A percentile compares a stretch with the other conserved stretches of the same genome.
Conservation (phyloP, 2,888 invertebrate species). For the Syritta pipiens region DNA sequence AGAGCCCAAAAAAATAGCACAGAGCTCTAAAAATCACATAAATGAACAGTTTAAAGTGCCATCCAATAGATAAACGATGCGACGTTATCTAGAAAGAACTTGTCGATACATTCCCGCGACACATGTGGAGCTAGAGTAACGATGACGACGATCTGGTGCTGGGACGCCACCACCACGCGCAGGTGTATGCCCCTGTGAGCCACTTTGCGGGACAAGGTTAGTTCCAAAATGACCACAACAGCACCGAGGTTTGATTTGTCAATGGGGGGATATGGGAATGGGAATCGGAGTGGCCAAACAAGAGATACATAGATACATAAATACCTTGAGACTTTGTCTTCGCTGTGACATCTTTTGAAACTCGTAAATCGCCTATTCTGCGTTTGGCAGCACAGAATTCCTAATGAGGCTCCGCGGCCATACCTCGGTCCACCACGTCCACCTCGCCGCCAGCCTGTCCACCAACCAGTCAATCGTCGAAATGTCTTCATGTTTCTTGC, state of each 20-base stretch:
- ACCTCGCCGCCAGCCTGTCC: slow-evolving; percentile 34
- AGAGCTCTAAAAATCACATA: slow-evolving; percentile 67
- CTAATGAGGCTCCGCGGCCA: slow-evolving; percentile 51
- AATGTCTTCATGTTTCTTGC: slow-evolving; percentile 69
- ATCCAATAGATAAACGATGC: slow-evolving; percentile 70
- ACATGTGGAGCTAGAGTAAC: slow-evolving; percentile 54
- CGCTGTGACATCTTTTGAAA: slow-evolving; percentile 68
- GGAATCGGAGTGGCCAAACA: not conserved
- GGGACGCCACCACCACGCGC: slow-evolving; percentile 22
- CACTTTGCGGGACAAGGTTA: slow-evolving; percentile 56
- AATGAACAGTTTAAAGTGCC: slow-evolving; percentile 68
- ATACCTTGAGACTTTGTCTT: slow-evolving; percentile 59
- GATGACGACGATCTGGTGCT: slow-evolving; percentile 6
- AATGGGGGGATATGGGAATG: slow-evolving; percentile 54
- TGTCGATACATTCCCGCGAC: slow-evolving; percentile 52
- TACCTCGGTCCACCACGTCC: slow-evolving; percentile 16
- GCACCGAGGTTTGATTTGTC: slow-evolving; percentile 59
- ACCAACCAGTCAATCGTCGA: slow-evolving; percentile 63
- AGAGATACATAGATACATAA: slow-evolving; percentile 41
- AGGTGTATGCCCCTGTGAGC: slow-evolving; percentile 59
- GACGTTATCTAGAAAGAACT: slow-evolving; percentile 54
- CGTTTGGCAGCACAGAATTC: slow-evolving; percentile 67
- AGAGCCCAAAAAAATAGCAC: slow-evolving; percentile 53
- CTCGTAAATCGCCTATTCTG: slow-evolving; percentile 69
- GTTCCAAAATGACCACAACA: slow-evolving; percentile 31